Evolutionary conservation across 2,797 vertebrate genomes (phyloP).

Genomic region (Thripadectes ignobilis): DNA sequence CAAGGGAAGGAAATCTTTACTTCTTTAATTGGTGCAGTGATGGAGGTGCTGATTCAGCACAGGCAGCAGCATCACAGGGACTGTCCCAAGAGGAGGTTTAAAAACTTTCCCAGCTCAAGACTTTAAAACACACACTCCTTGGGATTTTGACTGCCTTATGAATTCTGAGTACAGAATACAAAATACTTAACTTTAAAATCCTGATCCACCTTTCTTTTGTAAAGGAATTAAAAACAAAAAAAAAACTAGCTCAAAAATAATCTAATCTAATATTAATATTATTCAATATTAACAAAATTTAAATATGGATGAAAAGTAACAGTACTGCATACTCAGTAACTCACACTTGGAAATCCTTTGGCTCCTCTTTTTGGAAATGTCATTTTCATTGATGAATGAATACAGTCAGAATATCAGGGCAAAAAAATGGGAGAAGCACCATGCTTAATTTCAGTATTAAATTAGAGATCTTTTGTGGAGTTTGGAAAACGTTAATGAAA

Average conservation of each 20-base stretch:
- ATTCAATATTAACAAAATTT: no score
- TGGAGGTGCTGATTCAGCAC: not conserved
- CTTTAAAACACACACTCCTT: not conserved
- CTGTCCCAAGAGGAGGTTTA: not conserved
- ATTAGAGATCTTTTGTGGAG: not conserved
- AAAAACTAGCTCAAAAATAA: not conserved
- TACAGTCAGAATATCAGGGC: accelerated
- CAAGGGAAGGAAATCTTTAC: not conserved
- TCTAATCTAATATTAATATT: no score
- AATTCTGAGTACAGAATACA: not conserved
- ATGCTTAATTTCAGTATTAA: not conserved
- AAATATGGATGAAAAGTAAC: not conserved
- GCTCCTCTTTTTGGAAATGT: not conserved
- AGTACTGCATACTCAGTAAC: not conserved
- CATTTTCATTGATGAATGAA: not conserved
- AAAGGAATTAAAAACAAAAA: not conserved
- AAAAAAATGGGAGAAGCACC: not conserved
- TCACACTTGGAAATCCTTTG: not conserved
- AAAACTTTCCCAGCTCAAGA: not conserved
- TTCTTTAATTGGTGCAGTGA: not conserved
- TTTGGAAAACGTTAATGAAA: not conserved
- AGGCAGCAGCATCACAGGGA: not conserved
- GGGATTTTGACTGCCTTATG: not conserved
- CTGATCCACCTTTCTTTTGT: not conserved
- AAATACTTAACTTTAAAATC: not conserved